A percentile compares a stretch with the other conserved stretches of the same genome.
phyloP scores from a whole-genome alignment of 1,140 invertebrate species.

The Coptotermes formosanus region DNA sequence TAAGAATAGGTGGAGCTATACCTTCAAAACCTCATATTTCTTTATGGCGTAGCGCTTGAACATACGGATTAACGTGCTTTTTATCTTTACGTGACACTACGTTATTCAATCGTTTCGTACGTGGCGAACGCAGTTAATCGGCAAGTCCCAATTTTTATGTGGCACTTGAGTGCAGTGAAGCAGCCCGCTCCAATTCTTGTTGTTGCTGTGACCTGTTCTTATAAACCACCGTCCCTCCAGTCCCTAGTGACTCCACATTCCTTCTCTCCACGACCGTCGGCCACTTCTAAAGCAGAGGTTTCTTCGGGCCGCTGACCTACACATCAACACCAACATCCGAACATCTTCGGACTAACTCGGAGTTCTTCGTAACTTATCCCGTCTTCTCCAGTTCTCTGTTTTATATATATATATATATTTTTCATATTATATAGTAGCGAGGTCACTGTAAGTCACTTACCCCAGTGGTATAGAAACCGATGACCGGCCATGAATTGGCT shows the following conservation, averaged over 20 bases:
- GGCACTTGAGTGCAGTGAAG: background rate
- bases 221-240: background rate
- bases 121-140: background rate
- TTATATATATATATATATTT: background rate
- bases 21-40: no score
- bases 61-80: no score
- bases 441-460: constrained; percentile 36
- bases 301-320: constrained; percentile 35
- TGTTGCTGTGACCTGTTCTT: background rate
- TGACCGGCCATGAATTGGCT: constrained; percentile 18
- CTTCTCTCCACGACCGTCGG: background rate
- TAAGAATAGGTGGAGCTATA: no score
- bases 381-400: background rate
- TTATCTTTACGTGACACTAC: no score
- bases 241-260: background rate
- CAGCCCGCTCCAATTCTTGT: background rate
- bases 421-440: constrained; percentile 20
- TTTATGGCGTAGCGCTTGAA: no score
- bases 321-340: constrained; percentile 23
- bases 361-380: constrained; percentile 20
- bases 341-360: constrained; percentile 24
- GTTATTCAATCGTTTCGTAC: no score
- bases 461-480: constrained; percentile 35
- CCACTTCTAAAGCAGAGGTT: background rate
- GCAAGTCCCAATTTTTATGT: constrained; percentile 7